These are phyloP conservation scores for Machimus rusticus DNA, from an alignment of 2,888 invertebrate species.

Conservation along the genomic window DNA sequence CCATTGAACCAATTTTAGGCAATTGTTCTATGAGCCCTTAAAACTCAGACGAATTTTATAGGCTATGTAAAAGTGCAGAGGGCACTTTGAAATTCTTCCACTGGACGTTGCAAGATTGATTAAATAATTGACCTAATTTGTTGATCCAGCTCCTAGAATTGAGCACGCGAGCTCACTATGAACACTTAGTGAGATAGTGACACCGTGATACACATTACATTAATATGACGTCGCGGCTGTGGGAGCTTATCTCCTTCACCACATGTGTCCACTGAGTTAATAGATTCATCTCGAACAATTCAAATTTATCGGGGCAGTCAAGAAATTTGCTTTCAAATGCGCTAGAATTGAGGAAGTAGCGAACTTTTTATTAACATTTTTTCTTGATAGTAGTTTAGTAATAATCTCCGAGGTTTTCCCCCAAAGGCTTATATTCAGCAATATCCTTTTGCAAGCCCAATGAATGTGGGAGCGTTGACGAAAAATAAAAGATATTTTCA, in stretches of 20 bases:
- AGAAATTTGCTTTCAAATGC: not conserved
- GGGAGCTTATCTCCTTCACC: not conserved
- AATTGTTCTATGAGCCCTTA: not conserved
- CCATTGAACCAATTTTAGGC: not conserved
- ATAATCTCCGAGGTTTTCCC: not conserved
- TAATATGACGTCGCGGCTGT: not conserved
- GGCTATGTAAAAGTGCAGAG: not conserved
- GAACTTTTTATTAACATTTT: not conserved
- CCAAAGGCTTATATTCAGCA: too few relatives aligned
- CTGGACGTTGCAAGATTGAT: not conserved
- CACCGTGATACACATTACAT: not conserved
- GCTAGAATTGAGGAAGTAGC: not conserved
- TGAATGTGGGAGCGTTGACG: too few relatives aligned
- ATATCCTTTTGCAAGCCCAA: too few relatives aligned
- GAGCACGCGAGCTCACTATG: not conserved
- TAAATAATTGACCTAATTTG: not conserved
- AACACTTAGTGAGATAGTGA: not conserved
- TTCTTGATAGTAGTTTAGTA: not conserved
- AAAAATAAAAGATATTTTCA: too few relatives aligned
- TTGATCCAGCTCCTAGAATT: not conserved
- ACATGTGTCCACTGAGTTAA: not conserved
- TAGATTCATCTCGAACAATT: not conserved
- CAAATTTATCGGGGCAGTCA: not conserved
- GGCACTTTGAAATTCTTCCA: not conserved
- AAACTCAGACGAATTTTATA: not conserved